These are phyloP conservation scores for Phenganax marumi DNA, from an alignment of 92 coral and sea anemone genomes.

Conservation along the genomic window DNA sequence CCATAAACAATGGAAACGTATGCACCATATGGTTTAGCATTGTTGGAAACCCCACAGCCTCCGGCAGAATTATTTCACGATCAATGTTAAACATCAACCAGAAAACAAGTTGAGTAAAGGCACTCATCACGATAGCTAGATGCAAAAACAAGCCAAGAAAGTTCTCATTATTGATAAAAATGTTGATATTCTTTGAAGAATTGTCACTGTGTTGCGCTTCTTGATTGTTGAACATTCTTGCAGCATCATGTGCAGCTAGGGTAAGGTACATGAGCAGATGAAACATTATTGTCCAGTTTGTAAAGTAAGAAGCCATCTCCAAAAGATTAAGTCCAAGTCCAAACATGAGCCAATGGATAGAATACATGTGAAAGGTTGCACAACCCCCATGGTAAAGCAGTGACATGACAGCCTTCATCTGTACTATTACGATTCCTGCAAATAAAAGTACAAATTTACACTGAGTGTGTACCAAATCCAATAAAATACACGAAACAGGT, in stretches of 20 bases:
- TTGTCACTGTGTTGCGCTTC: neutral
- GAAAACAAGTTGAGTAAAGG: conserved; percentile 29
- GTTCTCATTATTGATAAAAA: conserved; percentile 6
- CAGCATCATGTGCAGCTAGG: conserved; percentile 29
- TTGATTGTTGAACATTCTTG: neutral
- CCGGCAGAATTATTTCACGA: conserved; percentile 37
- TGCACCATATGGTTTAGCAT: conserved; percentile 38
- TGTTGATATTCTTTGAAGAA: neutral
- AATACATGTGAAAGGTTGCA: conserved; percentile 24
- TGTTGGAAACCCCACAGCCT: conserved; percentile 2
- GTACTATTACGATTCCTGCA: neutral
- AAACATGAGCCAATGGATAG: conserved; percentile 25
- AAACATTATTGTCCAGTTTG: conserved; percentile 28
- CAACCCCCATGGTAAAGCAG: conserved; percentile 11
- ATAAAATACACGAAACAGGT: too few species aligned
- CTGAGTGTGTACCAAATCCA: too few species aligned
- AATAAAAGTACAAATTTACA: too few species aligned
- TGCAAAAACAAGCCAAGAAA: conserved; percentile 23
- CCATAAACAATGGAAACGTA: conserved; percentile 28
- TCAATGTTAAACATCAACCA: conserved; percentile 29
- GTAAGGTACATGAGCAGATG: conserved; percentile 25
- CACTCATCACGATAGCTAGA: conserved; percentile 32
- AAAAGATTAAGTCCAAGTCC: conserved; percentile 8
- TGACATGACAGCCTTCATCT: conserved; percentile 14
- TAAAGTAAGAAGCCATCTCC: conserved; percentile 30